Percentiles rank a stretch among this genome's conserved stretches.
Evolutionary conservation across 2,888 invertebrate species (phyloP).

Genomic region (Stenodema calcarata): DNA sequence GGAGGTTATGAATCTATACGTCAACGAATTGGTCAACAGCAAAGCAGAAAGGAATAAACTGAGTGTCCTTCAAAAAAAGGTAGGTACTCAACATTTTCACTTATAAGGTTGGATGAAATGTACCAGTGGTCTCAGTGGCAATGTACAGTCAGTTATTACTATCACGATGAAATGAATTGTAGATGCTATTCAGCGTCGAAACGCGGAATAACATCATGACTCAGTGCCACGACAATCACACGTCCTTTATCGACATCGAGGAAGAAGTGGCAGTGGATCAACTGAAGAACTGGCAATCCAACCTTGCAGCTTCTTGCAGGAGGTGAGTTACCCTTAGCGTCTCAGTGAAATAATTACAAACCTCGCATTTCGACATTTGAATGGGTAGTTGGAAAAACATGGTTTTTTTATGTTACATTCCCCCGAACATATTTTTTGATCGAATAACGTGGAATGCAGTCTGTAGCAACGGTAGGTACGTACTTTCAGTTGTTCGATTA

Average conservation of each 20-base stretch:
- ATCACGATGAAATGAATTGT: too few species aligned
- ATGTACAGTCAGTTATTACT: too few species aligned
- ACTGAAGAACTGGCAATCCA: background rate
- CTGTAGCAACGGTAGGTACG: too few species aligned
- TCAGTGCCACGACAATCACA: constrained; percentile 35
- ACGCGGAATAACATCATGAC: constrained; percentile 11
- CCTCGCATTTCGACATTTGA: too few species aligned
- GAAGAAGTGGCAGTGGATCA: constrained; percentile 22
- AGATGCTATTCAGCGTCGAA: constrained; percentile 18
- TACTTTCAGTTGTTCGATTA: too few species aligned
- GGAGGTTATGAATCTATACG: constrained; percentile 21
- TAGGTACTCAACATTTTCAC: background rate
- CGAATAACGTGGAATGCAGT: too few species aligned
- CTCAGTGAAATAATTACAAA: too few species aligned
- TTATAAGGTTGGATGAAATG: too few species aligned
- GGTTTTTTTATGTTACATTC: too few species aligned
- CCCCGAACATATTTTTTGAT: too few species aligned
- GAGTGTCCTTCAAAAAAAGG: constrained; percentile 17
- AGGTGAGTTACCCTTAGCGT: background rate
- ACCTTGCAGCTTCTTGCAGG: constrained; percentile 1
- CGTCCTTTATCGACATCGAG: constrained; percentile 34
- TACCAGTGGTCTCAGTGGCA: too few species aligned
- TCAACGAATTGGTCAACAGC: background rate
- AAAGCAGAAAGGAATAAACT: constrained; percentile 14
- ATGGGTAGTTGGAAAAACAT: too few species aligned